These are phyloP conservation scores for Protomyctophum bolini DNA, from an alignment of 2,113 vertebrate genomes.

Conservation along the genomic window DNA sequence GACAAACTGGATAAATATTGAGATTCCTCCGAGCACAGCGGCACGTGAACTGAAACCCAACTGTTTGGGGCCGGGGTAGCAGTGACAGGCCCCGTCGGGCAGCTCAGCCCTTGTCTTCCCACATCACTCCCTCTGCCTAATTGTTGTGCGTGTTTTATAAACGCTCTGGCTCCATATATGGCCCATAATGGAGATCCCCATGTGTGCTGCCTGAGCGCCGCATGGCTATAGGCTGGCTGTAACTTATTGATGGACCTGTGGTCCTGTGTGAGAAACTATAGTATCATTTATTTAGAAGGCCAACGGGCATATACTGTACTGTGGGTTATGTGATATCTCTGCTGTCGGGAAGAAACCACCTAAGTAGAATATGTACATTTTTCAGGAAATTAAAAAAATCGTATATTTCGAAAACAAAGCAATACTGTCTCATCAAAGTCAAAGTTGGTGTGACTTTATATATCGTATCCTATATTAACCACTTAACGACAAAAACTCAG, in stretches of 20 bases:
- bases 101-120: slow-evolving; percentile 48
- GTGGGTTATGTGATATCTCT: background rate
- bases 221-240: slow-evolving; percentile 8
- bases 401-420: too few relatives aligned
- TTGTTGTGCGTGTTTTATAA: slow-evolving; percentile 53
- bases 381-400: too few relatives aligned
- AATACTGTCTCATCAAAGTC: too few relatives aligned
- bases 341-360: too few relatives aligned
- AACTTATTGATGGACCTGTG: background rate
- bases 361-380: too few relatives aligned
- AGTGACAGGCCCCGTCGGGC: slow-evolving; percentile 54
- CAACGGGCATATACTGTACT: background rate
- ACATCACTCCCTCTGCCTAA: slow-evolving; percentile 49
- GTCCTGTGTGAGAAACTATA: background rate
- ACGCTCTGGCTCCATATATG: slow-evolving; percentile 36
- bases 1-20: slow-evolving; percentile 80
- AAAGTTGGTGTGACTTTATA: too few relatives aligned
- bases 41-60: slow-evolving; percentile 73
- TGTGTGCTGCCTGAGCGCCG: slow-evolving; percentile 16
- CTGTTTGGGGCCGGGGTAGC: slow-evolving; percentile 62
- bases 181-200: background rate
- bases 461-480: too few relatives aligned
- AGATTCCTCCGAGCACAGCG: slow-evolving; percentile 73
- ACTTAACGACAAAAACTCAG: too few relatives aligned
- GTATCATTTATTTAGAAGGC: background rate